Evolutionary conservation across 2,797 vertebrate genomes (phyloP), one percentile per base, ranked within the genome.

Genomic region (Telmatherina bonti): DNA sequence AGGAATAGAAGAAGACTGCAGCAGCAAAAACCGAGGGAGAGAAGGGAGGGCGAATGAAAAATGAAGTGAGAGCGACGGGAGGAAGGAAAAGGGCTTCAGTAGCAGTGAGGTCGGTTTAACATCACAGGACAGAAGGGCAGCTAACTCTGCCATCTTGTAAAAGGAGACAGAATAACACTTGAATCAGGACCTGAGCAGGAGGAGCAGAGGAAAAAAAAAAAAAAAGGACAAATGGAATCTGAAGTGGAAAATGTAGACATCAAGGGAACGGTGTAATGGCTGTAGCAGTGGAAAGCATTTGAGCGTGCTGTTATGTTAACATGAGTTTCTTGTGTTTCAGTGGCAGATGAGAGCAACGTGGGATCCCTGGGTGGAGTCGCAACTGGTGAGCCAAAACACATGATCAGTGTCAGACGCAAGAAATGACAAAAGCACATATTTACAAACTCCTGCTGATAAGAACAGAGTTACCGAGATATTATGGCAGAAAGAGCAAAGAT

Each of bases 291-390:
- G 2, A 5, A 31, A 26, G 22, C 1, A 4, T 62, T 52, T 59
- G 20, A 26, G 24, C 26, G 5, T 22, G 3, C 35, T 13, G 7
- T 4, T 29, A 12, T 33, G 16, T 67, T 72, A 64, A 88, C 62
- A 5, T 24, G 15, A 22, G 5, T 77, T 72, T 69, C 24, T 72
- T 74, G 58, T 74, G 29, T 86, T 91, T 70, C 80, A 91, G 91
- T 92, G 74, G 86, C 87, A 33, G 91, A 93, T 58, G 91, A 91
- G 79, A 85, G 87, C 85, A 90, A 88, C 60, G 54, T 88, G 0
- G 84, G 79, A 71, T 79, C 86, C 0, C 45, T 82, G 62, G 73
- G 18, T 2, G 70, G 68, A 74, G 79, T 53, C 78, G 30, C 55
- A 30, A 54, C 85, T 83, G 91, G 92, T 93, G 78, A 86, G 81